Percentiles rank a stretch among this genome's conserved stretches.
Evolutionary conservation across 2,113 vertebrate species (phyloP).

Genomic region (Typhlomys cinereus): DNA sequence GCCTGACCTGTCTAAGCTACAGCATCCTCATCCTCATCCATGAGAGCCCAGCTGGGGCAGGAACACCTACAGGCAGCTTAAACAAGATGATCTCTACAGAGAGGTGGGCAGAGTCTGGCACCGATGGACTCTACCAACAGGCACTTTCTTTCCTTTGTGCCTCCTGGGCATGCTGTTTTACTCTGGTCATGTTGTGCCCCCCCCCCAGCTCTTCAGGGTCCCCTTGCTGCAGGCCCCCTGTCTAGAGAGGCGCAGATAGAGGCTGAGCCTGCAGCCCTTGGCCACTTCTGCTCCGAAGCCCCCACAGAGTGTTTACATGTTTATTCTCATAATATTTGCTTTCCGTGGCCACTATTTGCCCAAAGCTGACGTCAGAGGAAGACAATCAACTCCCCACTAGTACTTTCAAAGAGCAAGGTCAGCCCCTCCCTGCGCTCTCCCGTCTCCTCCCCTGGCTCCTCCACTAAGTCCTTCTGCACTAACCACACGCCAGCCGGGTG

Average conservation of each 20-base stretch:
- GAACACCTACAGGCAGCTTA: background rate
- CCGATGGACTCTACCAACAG: background rate
- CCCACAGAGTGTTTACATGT: background rate
- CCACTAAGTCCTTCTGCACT: background rate
- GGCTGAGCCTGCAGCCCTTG: background rate
- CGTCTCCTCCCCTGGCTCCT: background rate
- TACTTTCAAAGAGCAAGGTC: slow-evolving; percentile 47
- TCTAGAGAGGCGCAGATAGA: background rate
- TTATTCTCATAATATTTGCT: slow-evolving; percentile 70
- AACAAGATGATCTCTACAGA: background rate
- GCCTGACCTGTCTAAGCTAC: background rate
- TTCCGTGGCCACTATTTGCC: slow-evolving; percentile 39
- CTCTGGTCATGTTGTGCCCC: too few relatives aligned
- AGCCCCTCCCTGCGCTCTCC: background rate
- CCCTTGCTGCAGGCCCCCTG: too few relatives aligned
- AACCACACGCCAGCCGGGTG: background rate
- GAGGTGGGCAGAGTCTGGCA: background rate
- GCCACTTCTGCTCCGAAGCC: slow-evolving; percentile 13
- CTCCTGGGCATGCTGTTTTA: background rate
- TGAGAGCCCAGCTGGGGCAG: too few relatives aligned
- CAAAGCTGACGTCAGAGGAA: slow-evolving; percentile 48
- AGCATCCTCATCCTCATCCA: background rate
- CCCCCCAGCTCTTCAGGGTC: background rate
- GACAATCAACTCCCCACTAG: background rate
- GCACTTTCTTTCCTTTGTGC: background rate